Base-by-base conservation (phyloP, 2,888 invertebrate species). In the Palloptera scutellata region DNA sequence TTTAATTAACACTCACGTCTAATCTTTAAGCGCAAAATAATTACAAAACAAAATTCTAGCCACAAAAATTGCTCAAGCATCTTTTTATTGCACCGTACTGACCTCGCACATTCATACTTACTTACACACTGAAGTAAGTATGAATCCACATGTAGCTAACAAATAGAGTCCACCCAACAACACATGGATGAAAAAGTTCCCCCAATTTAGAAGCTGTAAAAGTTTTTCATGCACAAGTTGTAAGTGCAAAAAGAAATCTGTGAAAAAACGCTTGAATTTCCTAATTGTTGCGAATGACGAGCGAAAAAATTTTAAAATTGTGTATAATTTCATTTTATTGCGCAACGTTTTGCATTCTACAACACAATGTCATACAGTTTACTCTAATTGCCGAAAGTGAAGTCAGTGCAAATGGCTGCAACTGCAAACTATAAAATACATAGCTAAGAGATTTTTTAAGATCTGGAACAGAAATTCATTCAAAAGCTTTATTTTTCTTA, bases 1-100 rank as follows among this genome's bases (percentile, higher is more conserved):
- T 54, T 53, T 66, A 66, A 66, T 66, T 60, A 66, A 66, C 65
- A 60, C 65, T 42, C 43, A 12, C 17, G 60, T 53, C 45, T 41
- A 43, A 45, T 66, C 53, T 13, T 52, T 20, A 66, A 54, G 45
- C 53, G 40, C 20, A 66, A 17, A 10, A 40, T 17, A 54, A 60
- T 53, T 19, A 40, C 17, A 15, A 43, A 54, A 42, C 54, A 41
- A 60, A 54, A 30, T 40, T 43, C 45, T 1, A 12, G 12, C 40
- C 13, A 13, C 51, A 48, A 41, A 58, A 51, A n/a, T 17, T 9
- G n/a, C 4, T 15, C 30, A 13, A 42, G 13, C 52, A 10, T 42
- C n/a, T n/a, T n/a, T 30, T 30, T 30, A 30, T 30, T 30, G 30
- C 30, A 30, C 30, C 30, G 30, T 6, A 30, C 6, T 4, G 6